Evolutionary conservation across 2,888 invertebrate species (phyloP), one percentile per base, ranked within the genome.

Genomic region (Epistrophella euchroma): DNA sequence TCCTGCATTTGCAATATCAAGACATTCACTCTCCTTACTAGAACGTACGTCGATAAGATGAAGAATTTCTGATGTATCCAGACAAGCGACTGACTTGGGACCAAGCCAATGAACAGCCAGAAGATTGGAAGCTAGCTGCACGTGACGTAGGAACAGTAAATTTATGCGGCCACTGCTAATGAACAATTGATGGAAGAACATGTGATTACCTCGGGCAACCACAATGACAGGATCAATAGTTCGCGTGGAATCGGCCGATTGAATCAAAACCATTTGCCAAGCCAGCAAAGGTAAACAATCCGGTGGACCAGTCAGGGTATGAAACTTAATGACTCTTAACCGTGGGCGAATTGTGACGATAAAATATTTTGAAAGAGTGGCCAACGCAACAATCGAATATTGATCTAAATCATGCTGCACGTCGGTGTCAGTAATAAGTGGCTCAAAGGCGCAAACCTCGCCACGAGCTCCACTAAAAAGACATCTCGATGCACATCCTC

Each of bases 401-500:
- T 95, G 95, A 89, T 95, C 95, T 88, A 97, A 92, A 17, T 96
- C 96, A 91, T 96, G 95, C 13, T 93, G 91, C 70, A 93, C 93
- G 75, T 93, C 93, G 0, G 89, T 92, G 40, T 92, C 91, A 78
- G 92, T 89, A 7, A 92, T 92, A 13, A 97, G 92, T 0, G 96
- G 96, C 89, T 96, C 96, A 40, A 97, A 92, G 4, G 95, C 94
- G 89, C 96, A 96, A 15, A 97, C 98, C 94, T 99, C 99, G 0
- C 99, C 99, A 74, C 98, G 95, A 73, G 98, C 98, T 40, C 99
- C 99, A 43, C 99, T 98, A 92, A 99, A 99, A 17, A 99, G 93
- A 91, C 99, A 99, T 71, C 97, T 96, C 0, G 98, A 97, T 84
- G 97, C 96, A 91, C 97, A 97, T 0, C 97, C 96, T 55, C 98